Evolutionary conservation across 2,113 vertebrate species (phyloP), one percentile per base, ranked within the genome.

Genomic region (Dermatemys mawii): DNA sequence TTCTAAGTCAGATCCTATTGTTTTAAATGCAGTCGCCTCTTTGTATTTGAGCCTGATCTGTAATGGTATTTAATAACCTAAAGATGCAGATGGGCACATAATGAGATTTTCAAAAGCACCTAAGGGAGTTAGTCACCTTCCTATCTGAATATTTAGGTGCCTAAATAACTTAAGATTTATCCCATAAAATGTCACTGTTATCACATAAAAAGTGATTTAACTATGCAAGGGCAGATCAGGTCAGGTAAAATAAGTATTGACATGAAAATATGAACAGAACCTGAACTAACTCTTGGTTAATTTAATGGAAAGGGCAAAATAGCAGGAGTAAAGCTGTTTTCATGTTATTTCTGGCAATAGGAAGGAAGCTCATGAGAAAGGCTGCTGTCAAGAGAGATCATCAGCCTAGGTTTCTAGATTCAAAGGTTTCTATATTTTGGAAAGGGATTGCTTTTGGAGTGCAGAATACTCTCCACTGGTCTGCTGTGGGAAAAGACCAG

Each of bases 51-150:
- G 17, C 63, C 35, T 67, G n/a, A 70, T 17, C n/a, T 63, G 32
- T 63, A 38, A 17, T 38, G 19, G 9, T n/a, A 70, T 21, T 22
- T 22, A 67, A 17, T 35, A 38, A 19, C 17, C 16, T 67, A 67
- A 67, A 67, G 35, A 67, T 21, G 63, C 63, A 19, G 17, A n/a
- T 67, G n/a, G 63, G n/a, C n/a, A 70, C 63, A n/a, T 5, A 70
- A 17, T 93, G 27, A 79, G 32, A 44, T 80, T 93, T 93, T 90
- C n/a, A 41, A 79, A 75, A 41, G 41, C 19, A 44, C n/a, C 35
- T 70, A 70, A n/a, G 35, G n/a, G n/a, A 70, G 63, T 86, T 92
- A 70, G 41, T 54, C 14, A 89, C 7, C 8, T 63, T 22, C 51
- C 88, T 75, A 92, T 82, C 63, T 88, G 11, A 14, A 29, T 90